A percentile compares a stretch with the other conserved stretches of the same genome.
Evolutionary conservation across 2,888 invertebrate genomes (phyloP).

Genomic region (Drosophila multiciliata): DNA sequence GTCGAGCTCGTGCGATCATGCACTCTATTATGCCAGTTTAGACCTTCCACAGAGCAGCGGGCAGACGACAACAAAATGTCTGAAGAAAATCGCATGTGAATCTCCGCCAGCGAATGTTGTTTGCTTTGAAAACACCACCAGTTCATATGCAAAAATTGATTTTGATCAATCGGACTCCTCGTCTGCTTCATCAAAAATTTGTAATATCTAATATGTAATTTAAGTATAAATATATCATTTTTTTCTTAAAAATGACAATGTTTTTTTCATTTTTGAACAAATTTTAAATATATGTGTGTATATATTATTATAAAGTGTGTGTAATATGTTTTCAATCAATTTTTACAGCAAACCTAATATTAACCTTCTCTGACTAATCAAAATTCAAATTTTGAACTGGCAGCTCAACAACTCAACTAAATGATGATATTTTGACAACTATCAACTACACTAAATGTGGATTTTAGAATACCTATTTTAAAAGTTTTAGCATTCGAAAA

Average conservation of each 20-base stretch:
- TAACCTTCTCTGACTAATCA: not conserved
- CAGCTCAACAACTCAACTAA: not conserved
- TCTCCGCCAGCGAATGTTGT: conserved; percentile 78
- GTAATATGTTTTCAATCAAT: not conserved
- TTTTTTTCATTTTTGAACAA: conserved; percentile 3
- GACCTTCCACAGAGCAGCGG: conserved; percentile 85
- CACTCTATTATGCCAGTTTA: conserved; percentile 89
- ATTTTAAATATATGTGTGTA: conserved; percentile 4
- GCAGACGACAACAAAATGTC: conserved; percentile 57
- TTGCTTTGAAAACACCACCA: conserved; percentile 78
- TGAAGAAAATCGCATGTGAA: conserved; percentile 64
- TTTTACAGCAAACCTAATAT: not conserved
- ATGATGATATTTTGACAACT: not conserved
- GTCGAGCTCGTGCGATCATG: conserved; percentile 84
- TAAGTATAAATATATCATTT: conserved; percentile 47
- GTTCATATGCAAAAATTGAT: conserved; percentile 93
- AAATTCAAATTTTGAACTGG: not conserved
- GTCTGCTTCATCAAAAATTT: conserved; percentile 75
- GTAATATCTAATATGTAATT: conserved; percentile 63
- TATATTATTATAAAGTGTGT: conserved; percentile 2
- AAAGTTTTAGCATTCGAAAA: not conserved
- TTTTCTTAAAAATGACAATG: conserved; percentile 47
- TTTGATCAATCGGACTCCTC: conserved; percentile 86
- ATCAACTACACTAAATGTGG: not conserved
- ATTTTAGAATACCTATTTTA: not conserved